phyloP scores from a whole-genome alignment of 2,888 invertebrate genomes.

The Eristalis intricaria region DNA sequence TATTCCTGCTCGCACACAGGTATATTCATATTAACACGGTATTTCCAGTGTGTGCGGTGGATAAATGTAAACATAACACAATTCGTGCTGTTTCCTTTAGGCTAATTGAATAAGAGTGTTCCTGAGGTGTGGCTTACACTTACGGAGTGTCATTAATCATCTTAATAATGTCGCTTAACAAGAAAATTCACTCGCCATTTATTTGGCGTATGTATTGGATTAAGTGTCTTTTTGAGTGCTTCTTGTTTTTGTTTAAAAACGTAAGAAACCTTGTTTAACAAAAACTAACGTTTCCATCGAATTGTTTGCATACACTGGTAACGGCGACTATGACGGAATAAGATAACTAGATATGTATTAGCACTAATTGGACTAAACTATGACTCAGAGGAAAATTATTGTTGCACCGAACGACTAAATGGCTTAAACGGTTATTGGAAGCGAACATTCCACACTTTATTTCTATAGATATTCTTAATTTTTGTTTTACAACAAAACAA shows the following conservation, averaged over 20 bases:
- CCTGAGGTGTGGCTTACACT: conserved; percentile 69
- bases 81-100: conserved; percentile 60
- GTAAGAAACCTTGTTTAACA: too few species aligned
- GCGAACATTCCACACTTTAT: too few species aligned
- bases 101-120: conserved; percentile 70
- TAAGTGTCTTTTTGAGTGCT: background rate
- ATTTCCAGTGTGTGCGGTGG: conserved; percentile 3
- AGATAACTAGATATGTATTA: too few species aligned
- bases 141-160: conserved; percentile 60
- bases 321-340: too few species aligned
- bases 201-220: conserved; percentile 15
- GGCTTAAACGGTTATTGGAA: too few species aligned
- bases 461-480: too few species aligned
- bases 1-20: conserved; percentile 41
- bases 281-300: too few species aligned
- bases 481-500: too few species aligned
- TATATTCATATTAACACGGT: background rate
- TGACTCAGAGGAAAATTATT: too few species aligned
- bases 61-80: conserved; percentile 54
- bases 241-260: background rate
- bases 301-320: too few species aligned
- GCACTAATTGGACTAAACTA: too few species aligned
- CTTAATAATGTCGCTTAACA: conserved; percentile 67
- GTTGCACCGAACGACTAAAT: too few species aligned
- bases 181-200: conserved; percentile 56